Percentiles rank a stretch among this genome's conserved stretches.
These are phyloP conservation scores for Hycleus cichorii DNA, from an alignment of 1,140 invertebrate genomes.

Conservation along the genomic window DNA sequence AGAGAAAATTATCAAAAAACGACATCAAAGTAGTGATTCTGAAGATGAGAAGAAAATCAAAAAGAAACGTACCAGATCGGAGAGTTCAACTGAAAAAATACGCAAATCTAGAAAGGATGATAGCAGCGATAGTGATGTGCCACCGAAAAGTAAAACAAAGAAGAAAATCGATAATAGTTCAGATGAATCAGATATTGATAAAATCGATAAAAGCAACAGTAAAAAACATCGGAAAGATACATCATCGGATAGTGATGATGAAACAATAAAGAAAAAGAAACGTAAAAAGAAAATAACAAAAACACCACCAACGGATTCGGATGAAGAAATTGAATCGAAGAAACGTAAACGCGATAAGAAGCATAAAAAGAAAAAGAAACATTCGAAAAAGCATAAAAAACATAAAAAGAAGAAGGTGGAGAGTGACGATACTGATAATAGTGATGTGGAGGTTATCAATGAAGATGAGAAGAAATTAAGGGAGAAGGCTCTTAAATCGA, in stretches of 20 bases:
- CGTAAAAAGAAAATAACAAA: slow-evolving; percentile 34
- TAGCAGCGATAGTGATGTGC: slow-evolving; percentile 45
- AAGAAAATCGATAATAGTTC: slow-evolving; percentile 37
- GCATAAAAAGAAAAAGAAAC: slow-evolving; percentile 64
- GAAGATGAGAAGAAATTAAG: slow-evolving; percentile 82
- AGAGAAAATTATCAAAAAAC: slow-evolving; percentile 42
- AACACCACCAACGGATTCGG: slow-evolving; percentile 42
- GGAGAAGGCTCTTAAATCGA: slow-evolving; percentile 73
- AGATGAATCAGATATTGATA: slow-evolving; percentile 38
- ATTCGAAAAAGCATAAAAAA: slow-evolving; percentile 58
- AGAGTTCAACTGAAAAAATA: slow-evolving; percentile 38
- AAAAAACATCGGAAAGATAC: slow-evolving; percentile 61
- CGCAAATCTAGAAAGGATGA: slow-evolving; percentile 50
- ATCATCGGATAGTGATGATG: slow-evolving; percentile 56
- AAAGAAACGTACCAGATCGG: slow-evolving; percentile 13
- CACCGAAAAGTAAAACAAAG: slow-evolving; percentile 43
- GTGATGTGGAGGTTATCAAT: slow-evolving; percentile 53
- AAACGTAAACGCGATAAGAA: slow-evolving; percentile 64
- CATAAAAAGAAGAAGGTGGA: slow-evolving; percentile 60
- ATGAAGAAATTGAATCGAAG: slow-evolving; percentile 61
- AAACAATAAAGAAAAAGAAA: slow-evolving; percentile 32
- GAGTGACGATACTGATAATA: slow-evolving; percentile 52
- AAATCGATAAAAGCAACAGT: slow-evolving; percentile 29
- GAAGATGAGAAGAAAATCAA: slow-evolving; percentile 35
- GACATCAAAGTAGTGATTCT: slow-evolving; percentile 41